These are phyloP conservation scores for Dichetophora obliterata DNA, from an alignment of 2,888 invertebrate species.

Conservation along the genomic window DNA sequence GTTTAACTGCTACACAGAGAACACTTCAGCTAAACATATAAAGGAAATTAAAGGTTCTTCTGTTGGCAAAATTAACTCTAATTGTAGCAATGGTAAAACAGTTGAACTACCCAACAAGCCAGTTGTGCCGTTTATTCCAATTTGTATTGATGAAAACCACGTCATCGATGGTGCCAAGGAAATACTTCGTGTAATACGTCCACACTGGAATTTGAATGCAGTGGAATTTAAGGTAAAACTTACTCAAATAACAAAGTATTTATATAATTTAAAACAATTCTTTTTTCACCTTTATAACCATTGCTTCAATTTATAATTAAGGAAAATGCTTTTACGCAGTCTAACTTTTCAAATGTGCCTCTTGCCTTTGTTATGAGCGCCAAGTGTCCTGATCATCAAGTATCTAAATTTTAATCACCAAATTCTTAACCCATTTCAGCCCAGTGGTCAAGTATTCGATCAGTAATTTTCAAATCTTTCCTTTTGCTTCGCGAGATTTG, in stretches of 20 bases:
- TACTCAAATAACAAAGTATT: no score
- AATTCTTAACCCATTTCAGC: no score
- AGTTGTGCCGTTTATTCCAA: conserved; percentile 70
- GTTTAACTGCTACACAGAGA: conserved; percentile 63
- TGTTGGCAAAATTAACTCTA: conserved; percentile 42
- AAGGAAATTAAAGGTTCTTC: conserved; percentile 41
- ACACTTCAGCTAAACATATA: conserved; percentile 58
- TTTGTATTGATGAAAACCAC: conserved; percentile 77
- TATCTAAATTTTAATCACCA: no score
- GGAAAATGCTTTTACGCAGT: no score
- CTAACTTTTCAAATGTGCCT: no score
- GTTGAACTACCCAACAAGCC: conserved; percentile 9
- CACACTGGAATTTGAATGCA: conserved; percentile 77
- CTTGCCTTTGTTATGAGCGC: no score
- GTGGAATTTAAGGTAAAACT: conserved; percentile 79
- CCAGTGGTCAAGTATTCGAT: no score
- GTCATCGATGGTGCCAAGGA: conserved; percentile 77
- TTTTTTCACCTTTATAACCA: no score
- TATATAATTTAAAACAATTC: background rate
- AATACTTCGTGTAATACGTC: conserved; percentile 78
- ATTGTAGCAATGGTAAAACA: conserved; percentile 38
- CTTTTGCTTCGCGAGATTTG: no score
- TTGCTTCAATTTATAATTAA: no score
- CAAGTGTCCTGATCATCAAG: no score
- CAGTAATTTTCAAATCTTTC: no score